Base-by-base conservation (phyloP, 2,888 invertebrate species). In the Drosophila anceps region DNA sequence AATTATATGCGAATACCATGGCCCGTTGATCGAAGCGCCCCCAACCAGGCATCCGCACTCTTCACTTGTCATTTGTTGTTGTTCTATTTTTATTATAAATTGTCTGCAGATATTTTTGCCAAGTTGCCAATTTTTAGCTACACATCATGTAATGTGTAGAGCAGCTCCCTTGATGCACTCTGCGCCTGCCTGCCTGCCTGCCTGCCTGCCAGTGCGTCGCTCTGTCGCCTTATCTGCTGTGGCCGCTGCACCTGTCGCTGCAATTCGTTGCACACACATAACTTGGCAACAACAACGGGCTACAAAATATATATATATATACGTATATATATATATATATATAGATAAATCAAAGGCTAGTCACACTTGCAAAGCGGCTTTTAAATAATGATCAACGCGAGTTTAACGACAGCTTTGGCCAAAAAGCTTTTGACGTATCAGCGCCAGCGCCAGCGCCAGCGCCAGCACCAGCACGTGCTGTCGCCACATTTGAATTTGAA, bases 81-180 rank as follows among this genome's bases (percentile, higher is more conserved):
- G 73, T 33, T 53, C 86, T 75, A 69, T 79, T 82, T 81, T 73
- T 50, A 61, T 70, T 73, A 88, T 77, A 85, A 88, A 85, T 83
- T 88, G 88, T 87, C 85, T 74, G 68, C 79, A 77, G 76, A 58
- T 73, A 63, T 71, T 72, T 76, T 67, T 64, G 74, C 71, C 59
- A 61, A 74, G 79, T 75, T 88, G 86, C 87, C 86, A 86, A 86
- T 81, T 88, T 86, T 88, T 73, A 66, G 64, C 77, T 79, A 82
- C 87, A 86, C 87, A 86, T 86, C 88, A 82, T 86, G 89, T 84
- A 88, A 86, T 75, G 73, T 77, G 74, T 72, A 69, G 37, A 60
- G 50, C 46, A 65, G 29, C 41, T 55, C 48, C 64, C 37, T 31
- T 77, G 64, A 20, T 31, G 63, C 54, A 67, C 70, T 62, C 69